phyloP scores from a whole-genome alignment of 2,797 vertebrate species.

The Lerista edwardsae region DNA sequence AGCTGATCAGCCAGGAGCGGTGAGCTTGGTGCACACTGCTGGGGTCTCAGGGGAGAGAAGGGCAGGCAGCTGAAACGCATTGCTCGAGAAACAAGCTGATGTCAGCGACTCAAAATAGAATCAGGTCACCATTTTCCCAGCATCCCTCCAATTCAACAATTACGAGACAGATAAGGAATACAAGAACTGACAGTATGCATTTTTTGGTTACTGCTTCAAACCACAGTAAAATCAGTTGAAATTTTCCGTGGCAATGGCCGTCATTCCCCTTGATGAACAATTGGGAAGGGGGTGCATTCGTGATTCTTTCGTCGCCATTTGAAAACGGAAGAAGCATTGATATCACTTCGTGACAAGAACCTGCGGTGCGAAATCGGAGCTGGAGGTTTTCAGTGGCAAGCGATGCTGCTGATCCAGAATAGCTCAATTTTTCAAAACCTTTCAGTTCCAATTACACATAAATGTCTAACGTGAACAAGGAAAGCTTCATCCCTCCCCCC shows the following conservation, averaged over 20 bases:
- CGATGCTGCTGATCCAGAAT: background rate
- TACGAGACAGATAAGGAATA: background rate
- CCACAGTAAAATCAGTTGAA: background rate
- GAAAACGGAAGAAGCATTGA: background rate
- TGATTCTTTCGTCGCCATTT: background rate
- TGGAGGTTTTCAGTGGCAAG: background rate
- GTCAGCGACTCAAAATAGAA: background rate
- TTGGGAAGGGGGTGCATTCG: background rate
- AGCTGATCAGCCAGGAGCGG: background rate
- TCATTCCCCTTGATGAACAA: background rate
- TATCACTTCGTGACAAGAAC: background rate
- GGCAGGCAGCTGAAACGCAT: background rate
- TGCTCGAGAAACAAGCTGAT: background rate
- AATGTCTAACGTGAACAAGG: background rate
- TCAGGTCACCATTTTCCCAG: background rate
- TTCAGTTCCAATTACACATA: background rate
- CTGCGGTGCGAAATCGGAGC: background rate
- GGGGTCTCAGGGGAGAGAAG: background rate
- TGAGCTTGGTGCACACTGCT: background rate
- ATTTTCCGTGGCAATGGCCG: background rate
- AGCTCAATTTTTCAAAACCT: background rate
- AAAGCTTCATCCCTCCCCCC: background rate
- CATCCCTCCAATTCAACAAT: background rate
- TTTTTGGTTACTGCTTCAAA: background rate
- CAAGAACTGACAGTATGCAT: background rate